Conservation (phyloP, 2,888 invertebrate genomes). For the Platerodrilus igneus region DNA sequence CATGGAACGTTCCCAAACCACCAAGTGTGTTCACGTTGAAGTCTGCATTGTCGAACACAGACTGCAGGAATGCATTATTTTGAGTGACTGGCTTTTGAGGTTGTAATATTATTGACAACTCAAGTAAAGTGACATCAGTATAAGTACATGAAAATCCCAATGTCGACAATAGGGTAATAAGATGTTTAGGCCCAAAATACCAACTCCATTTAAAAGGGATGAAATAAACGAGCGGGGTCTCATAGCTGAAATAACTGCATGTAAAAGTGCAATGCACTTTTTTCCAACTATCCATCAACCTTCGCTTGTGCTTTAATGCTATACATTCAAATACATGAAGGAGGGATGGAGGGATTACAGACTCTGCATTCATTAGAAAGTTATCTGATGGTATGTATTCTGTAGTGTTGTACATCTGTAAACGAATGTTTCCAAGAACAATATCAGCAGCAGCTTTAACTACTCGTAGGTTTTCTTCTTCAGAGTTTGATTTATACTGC, state of each 20-base stretch:
- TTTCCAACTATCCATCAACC: too few species aligned
- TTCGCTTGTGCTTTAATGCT: too few species aligned
- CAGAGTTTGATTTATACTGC: too few species aligned
- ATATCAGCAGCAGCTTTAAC: too few species aligned
- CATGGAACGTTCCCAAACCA: background rate
- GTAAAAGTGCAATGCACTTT: too few species aligned
- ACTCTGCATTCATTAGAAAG: too few species aligned
- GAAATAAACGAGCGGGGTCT: constrained; percentile 4
- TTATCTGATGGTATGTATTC: too few species aligned
- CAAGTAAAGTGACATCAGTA: background rate
- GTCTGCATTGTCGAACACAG: background rate
- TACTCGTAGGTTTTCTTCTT: too few species aligned
- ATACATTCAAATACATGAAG: too few species aligned
- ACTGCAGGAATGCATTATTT: background rate
- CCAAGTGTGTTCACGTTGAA: constrained; percentile 1
- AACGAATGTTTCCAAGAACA: too few species aligned
- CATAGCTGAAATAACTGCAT: background rate
- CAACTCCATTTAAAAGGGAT: background rate
- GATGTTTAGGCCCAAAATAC: constrained; percentile 3
- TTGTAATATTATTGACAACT: background rate
- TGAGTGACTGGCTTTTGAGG: background rate
- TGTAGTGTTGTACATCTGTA: too few species aligned
- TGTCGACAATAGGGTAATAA: background rate
- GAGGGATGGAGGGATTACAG: too few species aligned
- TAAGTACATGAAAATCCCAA: background rate